phyloP scores from a whole-genome alignment of 2,797 vertebrate genomes.

The Adrianichthys oophorus region DNA sequence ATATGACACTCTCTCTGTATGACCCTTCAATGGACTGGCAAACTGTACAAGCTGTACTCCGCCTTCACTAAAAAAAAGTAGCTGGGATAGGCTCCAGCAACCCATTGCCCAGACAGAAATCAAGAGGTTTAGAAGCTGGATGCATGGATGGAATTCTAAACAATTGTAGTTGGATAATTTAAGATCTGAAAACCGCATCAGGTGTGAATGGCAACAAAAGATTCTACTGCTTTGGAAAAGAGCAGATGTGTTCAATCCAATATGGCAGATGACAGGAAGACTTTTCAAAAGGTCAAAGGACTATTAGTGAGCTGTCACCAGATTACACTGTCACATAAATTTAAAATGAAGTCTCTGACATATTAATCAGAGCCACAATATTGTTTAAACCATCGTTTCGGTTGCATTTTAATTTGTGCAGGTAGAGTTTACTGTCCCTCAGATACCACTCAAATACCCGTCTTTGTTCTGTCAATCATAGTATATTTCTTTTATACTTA shows the following conservation, averaged over 20 bases:
- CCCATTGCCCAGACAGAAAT: too few species aligned
- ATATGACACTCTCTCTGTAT: too few species aligned
- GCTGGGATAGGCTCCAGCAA: too few species aligned
- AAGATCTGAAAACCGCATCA: not conserved
- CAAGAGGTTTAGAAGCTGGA: too few species aligned
- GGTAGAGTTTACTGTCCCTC: constrained; percentile 22
- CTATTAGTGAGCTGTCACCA: constrained; percentile 34
- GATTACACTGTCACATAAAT: constrained; percentile 13
- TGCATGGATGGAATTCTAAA: not conserved
- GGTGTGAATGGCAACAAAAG: not conserved
- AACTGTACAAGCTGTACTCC: too few species aligned
- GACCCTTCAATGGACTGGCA: too few species aligned
- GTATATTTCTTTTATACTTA: constrained; percentile 1
- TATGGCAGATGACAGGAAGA: constrained; percentile 37
- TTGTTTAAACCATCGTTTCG: constrained; percentile 1
- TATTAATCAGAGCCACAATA: not conserved
- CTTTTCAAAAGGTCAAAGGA: constrained; percentile 26
- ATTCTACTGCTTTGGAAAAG: constrained; percentile 29
- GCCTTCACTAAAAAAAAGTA: too few species aligned
- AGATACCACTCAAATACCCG: not conserved
- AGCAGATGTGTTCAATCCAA: too few species aligned
- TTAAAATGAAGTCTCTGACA: constrained; percentile 34
- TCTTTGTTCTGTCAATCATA: constrained; percentile 2
- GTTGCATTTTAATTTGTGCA: constrained; percentile 13
- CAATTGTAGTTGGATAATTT: not conserved